Evolutionary conservation across 2,888 invertebrate species (phyloP).

Genomic region (Phyllotreta striolata): DNA sequence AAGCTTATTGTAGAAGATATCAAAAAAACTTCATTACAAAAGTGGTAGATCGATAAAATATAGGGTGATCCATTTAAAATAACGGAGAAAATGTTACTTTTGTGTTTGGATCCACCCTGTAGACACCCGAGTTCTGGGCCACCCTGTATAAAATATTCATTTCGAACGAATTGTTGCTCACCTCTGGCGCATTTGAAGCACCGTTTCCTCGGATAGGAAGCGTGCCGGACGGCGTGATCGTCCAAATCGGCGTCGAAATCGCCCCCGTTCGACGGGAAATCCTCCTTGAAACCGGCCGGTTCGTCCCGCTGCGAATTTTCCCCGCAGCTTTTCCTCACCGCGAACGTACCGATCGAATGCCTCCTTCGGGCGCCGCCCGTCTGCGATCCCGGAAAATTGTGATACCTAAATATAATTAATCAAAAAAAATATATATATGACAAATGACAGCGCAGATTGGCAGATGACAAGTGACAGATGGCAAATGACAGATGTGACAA

Average conservation of each 20-base stretch:
- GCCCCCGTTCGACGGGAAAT: constrained; percentile 53
- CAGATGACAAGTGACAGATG: no score
- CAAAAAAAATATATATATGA: not conserved
- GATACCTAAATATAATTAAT: constrained; percentile 57
- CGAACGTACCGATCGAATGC: constrained; percentile 75
- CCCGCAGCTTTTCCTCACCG: constrained; percentile 51
- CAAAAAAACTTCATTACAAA: no score
- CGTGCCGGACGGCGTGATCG: constrained; percentile 58
- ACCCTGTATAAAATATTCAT: no score
- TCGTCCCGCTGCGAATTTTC: no score
- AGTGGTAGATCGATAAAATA: no score
- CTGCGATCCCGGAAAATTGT: constrained; percentile 62
- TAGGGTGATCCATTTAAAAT: no score
- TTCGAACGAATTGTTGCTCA: no score
- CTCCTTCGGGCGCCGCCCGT: constrained; percentile 60
- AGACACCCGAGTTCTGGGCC: no score
- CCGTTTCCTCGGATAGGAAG: constrained; percentile 58
- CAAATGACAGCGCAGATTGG: not conserved
- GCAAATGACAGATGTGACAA: no score
- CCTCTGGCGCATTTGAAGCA: constrained; percentile 57
- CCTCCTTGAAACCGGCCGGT: constrained; percentile 54
- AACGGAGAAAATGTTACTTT: no score
- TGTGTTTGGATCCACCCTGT: no score
- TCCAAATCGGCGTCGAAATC: constrained; percentile 51
- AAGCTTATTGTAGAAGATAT: no score